A percentile compares a stretch with the other conserved stretches of the same genome.
Evolutionary conservation across 2,888 invertebrate species (phyloP).

Genomic region (Portevinia maculata): DNA sequence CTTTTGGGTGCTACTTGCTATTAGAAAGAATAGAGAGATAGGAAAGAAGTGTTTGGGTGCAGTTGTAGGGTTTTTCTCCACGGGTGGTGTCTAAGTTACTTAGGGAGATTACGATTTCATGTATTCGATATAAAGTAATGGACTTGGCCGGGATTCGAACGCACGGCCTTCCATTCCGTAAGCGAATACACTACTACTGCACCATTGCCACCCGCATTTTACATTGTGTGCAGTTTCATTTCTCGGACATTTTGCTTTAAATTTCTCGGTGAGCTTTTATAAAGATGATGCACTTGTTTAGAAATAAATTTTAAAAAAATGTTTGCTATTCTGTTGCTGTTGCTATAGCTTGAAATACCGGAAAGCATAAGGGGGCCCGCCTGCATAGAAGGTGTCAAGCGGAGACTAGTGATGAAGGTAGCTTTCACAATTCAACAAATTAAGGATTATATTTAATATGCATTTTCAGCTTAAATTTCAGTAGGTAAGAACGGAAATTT

Average conservation of each 20-base stretch:
- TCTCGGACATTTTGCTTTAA: slow-evolving; percentile 4
- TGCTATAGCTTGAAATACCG: slow-evolving; percentile 78
- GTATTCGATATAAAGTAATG: too few relatives aligned
- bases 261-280: slow-evolving; percentile 31
- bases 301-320: not conserved
- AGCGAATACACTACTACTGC: too few relatives aligned
- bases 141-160: too few relatives aligned
- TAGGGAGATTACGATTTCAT: too few relatives aligned
- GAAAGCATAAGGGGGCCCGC: slow-evolving; percentile 77
- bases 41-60: too few relatives aligned
- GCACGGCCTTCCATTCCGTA: too few relatives aligned
- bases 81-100: too few relatives aligned
- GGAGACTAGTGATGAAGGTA: slow-evolving; percentile 78
- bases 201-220: too few relatives aligned
- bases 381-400: slow-evolving; percentile 78
- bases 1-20: too few relatives aligned
- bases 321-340: too few relatives aligned
- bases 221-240: slow-evolving; percentile 23
- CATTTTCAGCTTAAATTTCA: slow-evolving; percentile 74
- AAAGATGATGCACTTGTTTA: not conserved
- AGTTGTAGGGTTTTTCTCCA: too few relatives aligned
- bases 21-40: too few relatives aligned
- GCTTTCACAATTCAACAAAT: slow-evolving; percentile 24
- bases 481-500: slow-evolving; percentile 75
- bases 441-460: not conserved